phyloP scores from a whole-genome alignment of 2,113 vertebrate species.

The Echinops telfairi region DNA sequence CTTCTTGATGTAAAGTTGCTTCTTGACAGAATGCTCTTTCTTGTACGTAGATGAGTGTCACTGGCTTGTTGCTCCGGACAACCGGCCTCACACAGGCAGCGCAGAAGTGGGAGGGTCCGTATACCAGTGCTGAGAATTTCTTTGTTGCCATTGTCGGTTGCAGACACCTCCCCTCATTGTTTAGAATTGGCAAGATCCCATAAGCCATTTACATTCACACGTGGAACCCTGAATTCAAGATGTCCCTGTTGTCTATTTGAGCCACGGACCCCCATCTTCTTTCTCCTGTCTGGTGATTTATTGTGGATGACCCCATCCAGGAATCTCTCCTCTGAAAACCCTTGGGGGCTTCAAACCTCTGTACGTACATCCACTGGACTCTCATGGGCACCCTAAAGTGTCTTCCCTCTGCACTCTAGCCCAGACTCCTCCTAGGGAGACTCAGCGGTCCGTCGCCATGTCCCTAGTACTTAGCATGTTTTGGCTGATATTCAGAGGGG shows the following conservation, averaged over 20 bases:
- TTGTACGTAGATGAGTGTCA: no score
- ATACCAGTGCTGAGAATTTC: background rate
- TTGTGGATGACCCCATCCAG: no score
- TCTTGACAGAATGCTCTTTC: no score
- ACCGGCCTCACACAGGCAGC: no score
- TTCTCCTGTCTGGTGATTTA: background rate
- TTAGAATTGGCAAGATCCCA: conserved; percentile 13
- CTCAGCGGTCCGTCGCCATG: background rate
- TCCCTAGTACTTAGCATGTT: background rate
- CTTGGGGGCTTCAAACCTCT: no score
- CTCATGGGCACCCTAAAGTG: background rate
- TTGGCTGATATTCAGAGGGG: background rate
- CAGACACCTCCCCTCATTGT: background rate
- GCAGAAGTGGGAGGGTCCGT: no score
- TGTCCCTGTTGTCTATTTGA: background rate
- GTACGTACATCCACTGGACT: background rate
- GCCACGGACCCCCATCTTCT: background rate
- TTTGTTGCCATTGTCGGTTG: background rate
- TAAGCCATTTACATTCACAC: background rate
- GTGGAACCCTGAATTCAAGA: background rate
- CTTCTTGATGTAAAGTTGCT: no score
- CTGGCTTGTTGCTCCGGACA: no score
- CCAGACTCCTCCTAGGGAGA: background rate
- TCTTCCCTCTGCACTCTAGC: background rate
- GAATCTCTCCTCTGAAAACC: background rate